phyloP scores from a whole-genome alignment of 2,797 vertebrate species.

The Sandelia bainsii region DNA sequence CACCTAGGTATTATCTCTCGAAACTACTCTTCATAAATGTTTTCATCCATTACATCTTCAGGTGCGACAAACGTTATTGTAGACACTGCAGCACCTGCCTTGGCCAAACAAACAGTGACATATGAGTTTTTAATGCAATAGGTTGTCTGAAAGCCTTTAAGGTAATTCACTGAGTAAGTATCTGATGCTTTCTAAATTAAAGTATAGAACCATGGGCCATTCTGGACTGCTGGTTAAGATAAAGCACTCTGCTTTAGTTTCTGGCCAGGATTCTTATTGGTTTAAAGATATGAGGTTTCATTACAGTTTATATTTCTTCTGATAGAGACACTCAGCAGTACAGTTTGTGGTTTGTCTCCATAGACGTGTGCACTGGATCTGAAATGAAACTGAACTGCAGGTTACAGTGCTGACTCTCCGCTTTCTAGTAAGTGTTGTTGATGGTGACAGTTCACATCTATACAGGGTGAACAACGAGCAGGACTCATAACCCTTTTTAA shows the following conservation, averaged over 20 bases:
- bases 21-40: conserved; percentile 20
- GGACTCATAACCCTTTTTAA: not conserved
- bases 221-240: not conserved
- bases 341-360: conserved; percentile 1
- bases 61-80: not conserved
- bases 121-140: conserved; percentile 17
- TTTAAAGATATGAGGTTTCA: conserved; percentile 25
- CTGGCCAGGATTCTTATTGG: conserved; percentile 23
- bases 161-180: conserved; percentile 47
- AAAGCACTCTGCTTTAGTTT: conserved; percentile 35
- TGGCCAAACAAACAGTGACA: conserved; percentile 23
- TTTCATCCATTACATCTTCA: conserved; percentile 31
- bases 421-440: conserved; percentile 14
- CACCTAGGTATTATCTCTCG: conserved; percentile 3
- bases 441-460: not conserved
- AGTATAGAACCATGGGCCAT: conserved; percentile 20
- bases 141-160: conserved; percentile 43
- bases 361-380: conserved; percentile 15
- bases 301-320: conserved; percentile 9
- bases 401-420: conserved; percentile 37
- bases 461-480: not conserved
- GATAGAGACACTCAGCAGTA: conserved; percentile 7
- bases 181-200: conserved; percentile 53
- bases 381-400: conserved; percentile 41
- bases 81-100: conserved; percentile 10